These are phyloP conservation scores for Euwallacea fornicatus DNA, from an alignment of 1,140 invertebrate species.

Conservation along the genomic window DNA sequence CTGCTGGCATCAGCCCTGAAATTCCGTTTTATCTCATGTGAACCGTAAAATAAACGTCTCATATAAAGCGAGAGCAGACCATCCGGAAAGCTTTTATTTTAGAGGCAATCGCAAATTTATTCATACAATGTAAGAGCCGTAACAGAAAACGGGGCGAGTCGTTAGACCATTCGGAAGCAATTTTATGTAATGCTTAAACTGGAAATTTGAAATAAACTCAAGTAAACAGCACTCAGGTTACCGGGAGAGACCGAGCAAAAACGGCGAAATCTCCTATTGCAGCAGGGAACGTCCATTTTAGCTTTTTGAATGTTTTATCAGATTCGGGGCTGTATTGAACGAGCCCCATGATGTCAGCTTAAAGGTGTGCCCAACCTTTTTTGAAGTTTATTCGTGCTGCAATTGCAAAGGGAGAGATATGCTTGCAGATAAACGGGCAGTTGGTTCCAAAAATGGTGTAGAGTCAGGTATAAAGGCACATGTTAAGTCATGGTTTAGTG, in stretches of 20 bases:
- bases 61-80: background rate
- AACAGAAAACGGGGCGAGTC: conserved; percentile 2
- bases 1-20: conserved; percentile 53
- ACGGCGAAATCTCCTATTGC: background rate
- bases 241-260: background rate
- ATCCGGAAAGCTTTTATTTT: background rate
- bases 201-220: conserved; percentile 6
- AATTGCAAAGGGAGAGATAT: background rate
- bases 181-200: conserved; percentile 13
- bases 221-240: conserved; percentile 6
- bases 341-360: no score
- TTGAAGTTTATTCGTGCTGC: background rate
- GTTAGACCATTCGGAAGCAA: conserved; percentile 2
- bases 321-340: no score
- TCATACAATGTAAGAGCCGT: conserved; percentile 10
- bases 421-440: background rate
- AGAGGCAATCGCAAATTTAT: conserved; percentile 10
- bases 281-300: background rate
- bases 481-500: no score
- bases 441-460: background rate
- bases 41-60: background rate
- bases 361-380: background rate
- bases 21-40: background rate
- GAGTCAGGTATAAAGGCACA: no score
- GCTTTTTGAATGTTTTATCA: conserved; percentile 6